Percentiles rank a stretch among this genome's conserved stretches.
These are phyloP conservation scores for Mareca penelope DNA, from an alignment of 2,797 vertebrate genomes.

Conservation along the genomic window DNA sequence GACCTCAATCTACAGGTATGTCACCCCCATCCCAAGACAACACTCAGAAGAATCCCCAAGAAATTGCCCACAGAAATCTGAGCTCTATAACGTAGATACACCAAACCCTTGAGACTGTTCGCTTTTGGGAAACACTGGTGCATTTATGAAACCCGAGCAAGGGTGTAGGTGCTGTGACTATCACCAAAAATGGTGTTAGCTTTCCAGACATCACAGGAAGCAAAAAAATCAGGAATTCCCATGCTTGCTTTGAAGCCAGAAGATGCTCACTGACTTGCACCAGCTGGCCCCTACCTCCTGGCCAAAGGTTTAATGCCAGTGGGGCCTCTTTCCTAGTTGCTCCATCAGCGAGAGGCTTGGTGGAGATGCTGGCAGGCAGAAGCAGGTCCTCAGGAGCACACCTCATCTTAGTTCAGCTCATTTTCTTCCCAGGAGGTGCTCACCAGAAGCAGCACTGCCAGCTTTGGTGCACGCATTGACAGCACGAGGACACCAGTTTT, in stretches of 20 bases:
- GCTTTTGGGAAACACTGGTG: background rate
- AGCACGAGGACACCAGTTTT: background rate
- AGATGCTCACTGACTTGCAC: background rate
- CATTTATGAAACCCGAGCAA: background rate
- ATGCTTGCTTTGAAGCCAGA: background rate
- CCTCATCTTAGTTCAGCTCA: background rate
- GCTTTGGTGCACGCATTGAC: background rate
- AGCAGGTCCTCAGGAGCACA: background rate
- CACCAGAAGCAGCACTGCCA: background rate
- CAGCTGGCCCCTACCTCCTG: background rate
- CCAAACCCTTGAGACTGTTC: background rate
- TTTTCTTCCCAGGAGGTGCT: background rate
- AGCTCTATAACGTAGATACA: background rate
- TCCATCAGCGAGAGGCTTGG: background rate
- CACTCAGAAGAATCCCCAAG: background rate
- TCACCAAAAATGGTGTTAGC: background rate
- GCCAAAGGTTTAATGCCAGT: background rate
- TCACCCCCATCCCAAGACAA: background rate
- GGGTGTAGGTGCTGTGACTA: background rate
- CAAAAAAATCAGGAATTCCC: background rate
- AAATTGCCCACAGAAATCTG: background rate
- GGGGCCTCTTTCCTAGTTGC: background rate
- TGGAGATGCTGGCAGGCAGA: background rate
- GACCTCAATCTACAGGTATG: rapidly evolving
- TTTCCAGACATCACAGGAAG: background rate